phyloP scores from a whole-genome alignment of 2,797 vertebrate genomes.

The Rhinophrynus dorsalis region DNA sequence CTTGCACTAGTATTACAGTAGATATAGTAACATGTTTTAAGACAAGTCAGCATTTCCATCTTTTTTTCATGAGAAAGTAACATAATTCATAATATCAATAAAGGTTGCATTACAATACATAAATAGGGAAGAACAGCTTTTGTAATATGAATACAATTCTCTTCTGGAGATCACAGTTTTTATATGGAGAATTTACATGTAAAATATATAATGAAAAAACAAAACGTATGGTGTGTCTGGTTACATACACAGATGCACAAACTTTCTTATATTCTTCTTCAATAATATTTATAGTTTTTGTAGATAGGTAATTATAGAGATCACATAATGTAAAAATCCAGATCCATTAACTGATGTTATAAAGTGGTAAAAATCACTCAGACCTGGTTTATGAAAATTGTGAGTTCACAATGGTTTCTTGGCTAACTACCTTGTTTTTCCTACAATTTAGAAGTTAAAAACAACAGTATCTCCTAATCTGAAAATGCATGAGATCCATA shows the following conservation, averaged over 20 bases:
- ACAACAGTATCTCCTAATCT: not conserved
- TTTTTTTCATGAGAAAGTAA: constrained; percentile 42
- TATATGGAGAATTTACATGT: constrained; percentile 78
- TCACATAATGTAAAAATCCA: constrained; percentile 63
- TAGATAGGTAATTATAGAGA: constrained; percentile 68
- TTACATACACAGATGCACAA: constrained; percentile 56
- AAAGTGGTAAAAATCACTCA: constrained; percentile 62
- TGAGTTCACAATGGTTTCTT: constrained; percentile 45
- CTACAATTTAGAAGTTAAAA: not conserved
- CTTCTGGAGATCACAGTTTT: constrained; percentile 79
- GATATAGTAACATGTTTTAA: constrained; percentile 61
- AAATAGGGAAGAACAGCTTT: constrained; percentile 75
- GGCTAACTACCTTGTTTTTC: not conserved
- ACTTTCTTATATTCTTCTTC: not conserved
- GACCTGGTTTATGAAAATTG: constrained; percentile 48
- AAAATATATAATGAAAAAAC: constrained; percentile 62
- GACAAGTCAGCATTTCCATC: constrained; percentile 5
- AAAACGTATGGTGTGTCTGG: not conserved
- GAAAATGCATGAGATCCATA: not conserved
- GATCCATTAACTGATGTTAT: constrained; percentile 68
- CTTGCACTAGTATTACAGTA: constrained; percentile 64
- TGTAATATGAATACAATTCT: constrained; percentile 74
- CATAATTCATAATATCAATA: constrained; percentile 68
- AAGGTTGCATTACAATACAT: constrained; percentile 74
- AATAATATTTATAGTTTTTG: constrained; percentile 64